Conservation (phyloP, 2,797 vertebrate species). For the Acanthurus leucopareius region DNA sequence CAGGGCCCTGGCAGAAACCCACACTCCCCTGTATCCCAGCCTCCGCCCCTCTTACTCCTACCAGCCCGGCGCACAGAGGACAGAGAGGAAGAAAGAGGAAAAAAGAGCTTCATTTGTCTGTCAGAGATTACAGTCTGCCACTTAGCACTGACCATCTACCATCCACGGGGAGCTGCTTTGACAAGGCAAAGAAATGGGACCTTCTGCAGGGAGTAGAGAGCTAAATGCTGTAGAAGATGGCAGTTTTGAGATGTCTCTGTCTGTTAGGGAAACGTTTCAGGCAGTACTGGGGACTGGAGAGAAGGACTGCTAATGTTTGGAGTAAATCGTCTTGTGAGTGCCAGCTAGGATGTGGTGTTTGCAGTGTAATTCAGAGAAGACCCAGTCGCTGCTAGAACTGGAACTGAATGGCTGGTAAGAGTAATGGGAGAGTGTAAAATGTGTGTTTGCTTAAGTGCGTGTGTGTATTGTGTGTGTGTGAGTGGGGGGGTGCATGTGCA, state of each 20-base stretch:
- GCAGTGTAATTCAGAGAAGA: constrained; percentile 97
- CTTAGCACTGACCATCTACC: constrained; percentile 55
- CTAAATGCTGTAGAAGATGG: constrained; percentile 40
- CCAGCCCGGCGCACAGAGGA: constrained; percentile 66
- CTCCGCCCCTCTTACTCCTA: constrained; percentile 76
- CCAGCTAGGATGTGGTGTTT: constrained; percentile 94
- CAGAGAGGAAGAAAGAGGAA: constrained; percentile 70
- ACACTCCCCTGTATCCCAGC: constrained; percentile 69
- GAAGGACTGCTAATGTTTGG: constrained; percentile 68
- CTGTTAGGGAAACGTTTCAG: constrained; percentile 43
- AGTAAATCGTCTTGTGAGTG: constrained; percentile 61
- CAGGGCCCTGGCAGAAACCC: constrained; percentile 70
- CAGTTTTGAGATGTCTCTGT: constrained; percentile 48
- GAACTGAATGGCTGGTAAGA: constrained; percentile 95
- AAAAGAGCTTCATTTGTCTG: constrained; percentile 73
- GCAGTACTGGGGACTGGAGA: constrained; percentile 50
- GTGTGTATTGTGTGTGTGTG: constrained; percentile 9
- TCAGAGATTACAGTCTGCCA: constrained; percentile 73
- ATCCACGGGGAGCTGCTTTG: constrained; percentile 55
- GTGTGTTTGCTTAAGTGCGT: constrained; percentile 43
- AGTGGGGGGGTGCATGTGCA: background rate
- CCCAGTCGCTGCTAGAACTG: constrained; percentile 95
- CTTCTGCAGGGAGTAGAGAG: constrained; percentile 17
- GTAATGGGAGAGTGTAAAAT: constrained; percentile 35
- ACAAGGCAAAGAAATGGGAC: constrained; percentile 74